A percentile compares a stretch with the other conserved stretches of the same genome.
phyloP scores from a whole-genome alignment of 2,888 invertebrate species.

The Drosophila fungiperda region DNA sequence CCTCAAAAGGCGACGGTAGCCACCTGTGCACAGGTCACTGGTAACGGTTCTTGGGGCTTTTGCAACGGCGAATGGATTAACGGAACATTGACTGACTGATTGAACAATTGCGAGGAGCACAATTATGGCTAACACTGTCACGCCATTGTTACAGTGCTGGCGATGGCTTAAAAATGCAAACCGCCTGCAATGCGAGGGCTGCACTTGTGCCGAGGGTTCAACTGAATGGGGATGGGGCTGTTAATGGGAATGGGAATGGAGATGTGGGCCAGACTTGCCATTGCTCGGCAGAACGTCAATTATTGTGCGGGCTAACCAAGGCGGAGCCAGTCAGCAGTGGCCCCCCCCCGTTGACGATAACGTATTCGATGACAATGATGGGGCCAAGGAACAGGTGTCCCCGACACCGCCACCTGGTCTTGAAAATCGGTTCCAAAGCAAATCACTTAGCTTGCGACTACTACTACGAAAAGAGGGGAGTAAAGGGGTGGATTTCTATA shows the following conservation, averaged over 20 bases:
- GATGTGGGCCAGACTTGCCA: neutral
- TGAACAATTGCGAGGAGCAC: conserved; percentile 36
- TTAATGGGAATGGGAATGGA: neutral
- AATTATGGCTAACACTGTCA: conserved; percentile 56
- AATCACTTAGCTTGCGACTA: conserved; percentile 17
- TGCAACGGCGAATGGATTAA: conserved; percentile 9
- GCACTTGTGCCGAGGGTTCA: conserved; percentile 4
- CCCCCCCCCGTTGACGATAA: conserved; percentile 25
- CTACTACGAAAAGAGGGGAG: neutral
- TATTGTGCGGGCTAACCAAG: conserved; percentile 24
- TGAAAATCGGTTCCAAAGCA: conserved; percentile 8
- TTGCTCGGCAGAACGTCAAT: conserved; percentile 35
- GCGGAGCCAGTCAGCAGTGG: conserved; percentile 25
- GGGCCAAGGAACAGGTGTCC: conserved; percentile 20
- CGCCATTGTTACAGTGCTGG: conserved; percentile 25
- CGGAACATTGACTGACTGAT: conserved; percentile 25
- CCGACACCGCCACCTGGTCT: conserved; percentile 8
- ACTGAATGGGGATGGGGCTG: neutral
- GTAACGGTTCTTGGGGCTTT: neutral
- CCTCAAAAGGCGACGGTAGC: conserved; percentile 33
- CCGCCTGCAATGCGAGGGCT: conserved; percentile 51
- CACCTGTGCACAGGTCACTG: conserved; percentile 32
- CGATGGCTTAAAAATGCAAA: conserved; percentile 41
- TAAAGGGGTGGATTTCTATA: neutral
- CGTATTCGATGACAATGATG: conserved; percentile 15